Evolutionary conservation across 2,113 vertebrate genomes (phyloP), one percentile per base, ranked within the genome.

Genomic region (Saccopteryx leptura): DNA sequence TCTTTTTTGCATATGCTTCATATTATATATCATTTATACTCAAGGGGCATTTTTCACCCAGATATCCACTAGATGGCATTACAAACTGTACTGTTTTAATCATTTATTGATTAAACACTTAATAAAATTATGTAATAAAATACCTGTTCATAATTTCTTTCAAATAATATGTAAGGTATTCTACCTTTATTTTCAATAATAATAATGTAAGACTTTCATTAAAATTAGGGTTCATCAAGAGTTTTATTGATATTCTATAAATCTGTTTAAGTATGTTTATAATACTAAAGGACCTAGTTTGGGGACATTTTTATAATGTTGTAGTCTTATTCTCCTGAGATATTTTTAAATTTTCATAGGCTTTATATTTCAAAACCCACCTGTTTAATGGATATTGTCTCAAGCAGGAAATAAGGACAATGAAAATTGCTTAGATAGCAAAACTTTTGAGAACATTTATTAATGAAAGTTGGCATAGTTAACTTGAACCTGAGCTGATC

Each of bases 21-120:
- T 84, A 97, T 96, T 96, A 96, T 87, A 4, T 1, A 48, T 90
- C 56, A 66, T 6, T 69, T 76, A 97, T 94, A 83, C 94, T 94
- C 89, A 63, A 80, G 91, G 90, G 93, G 23, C 18, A 69, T 68
- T 96, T 97, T 95, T 85, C 50, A 93, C 19, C 82, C 31, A 90
- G 92, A 96, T 97, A 96, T 94, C 89, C 94, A 97, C 90, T 97
- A 97, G 97, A 88, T 97, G 97, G 54, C 65, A 97, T 98, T 98
- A 94, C 33, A 98, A 98, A 96, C 94, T 97, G n/a, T 60, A 66
- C 8, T 82, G 4, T 76, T 97, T 97, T 95, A 98, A 93, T 86
- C 93, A 86, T 92, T n/a, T 39, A 92, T 81, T 86, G 95, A 97
- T 96, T 98, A 96, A 91, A 96, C 2, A 6, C 69, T 96, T 97